phyloP scores from a whole-genome alignment of 1,140 invertebrate species.

The Ridgeia piscesae region DNA sequence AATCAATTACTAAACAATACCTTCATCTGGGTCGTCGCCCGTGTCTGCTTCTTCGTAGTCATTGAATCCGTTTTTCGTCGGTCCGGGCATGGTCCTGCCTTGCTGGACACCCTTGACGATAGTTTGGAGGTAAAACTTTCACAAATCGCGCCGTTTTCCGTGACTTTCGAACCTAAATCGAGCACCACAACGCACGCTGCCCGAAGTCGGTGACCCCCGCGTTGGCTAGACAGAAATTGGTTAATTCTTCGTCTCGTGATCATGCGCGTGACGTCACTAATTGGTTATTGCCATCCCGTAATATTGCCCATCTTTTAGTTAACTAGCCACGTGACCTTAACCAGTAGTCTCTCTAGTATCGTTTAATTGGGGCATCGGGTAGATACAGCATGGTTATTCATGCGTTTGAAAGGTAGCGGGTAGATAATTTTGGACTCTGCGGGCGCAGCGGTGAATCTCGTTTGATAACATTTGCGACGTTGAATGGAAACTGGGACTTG shows the following conservation, averaged over 20 bases:
- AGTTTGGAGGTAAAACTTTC: neutral
- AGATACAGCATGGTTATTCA: neutral
- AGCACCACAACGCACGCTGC: neutral
- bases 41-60: neutral
- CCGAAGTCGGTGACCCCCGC: neutral
- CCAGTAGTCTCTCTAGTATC: neutral
- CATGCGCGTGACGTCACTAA: constrained; percentile 20
- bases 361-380: neutral
- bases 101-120: neutral
- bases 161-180: constrained; percentile 16
- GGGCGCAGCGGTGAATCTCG: neutral
- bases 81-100: neutral
- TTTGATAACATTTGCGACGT: neutral
- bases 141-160: neutral
- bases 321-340: constrained; percentile 15
- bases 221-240: neutral
- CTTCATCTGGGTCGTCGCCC: neutral
- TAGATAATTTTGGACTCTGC: neutral
- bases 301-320: neutral
- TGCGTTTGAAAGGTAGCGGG: neutral
- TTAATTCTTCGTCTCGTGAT: neutral
- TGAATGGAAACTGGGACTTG: neutral
- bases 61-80: neutral
- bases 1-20: neutral
- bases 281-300: constrained; percentile 22